Evolutionary conservation across 2,888 invertebrate genomes (phyloP).

Genomic region (Trichopoda pennipes): DNA sequence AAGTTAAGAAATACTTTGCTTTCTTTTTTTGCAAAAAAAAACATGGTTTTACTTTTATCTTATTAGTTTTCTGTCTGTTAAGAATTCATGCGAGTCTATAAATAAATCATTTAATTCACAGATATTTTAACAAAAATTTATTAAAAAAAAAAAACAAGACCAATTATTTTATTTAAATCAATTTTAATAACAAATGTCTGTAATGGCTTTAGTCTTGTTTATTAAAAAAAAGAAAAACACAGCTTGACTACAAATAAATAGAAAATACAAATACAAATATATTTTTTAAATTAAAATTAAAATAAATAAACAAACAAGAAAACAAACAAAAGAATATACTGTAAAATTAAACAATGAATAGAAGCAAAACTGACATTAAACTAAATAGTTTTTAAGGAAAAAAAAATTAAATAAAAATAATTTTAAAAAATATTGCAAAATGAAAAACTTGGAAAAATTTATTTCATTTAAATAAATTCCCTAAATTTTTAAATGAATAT

Average conservation of each 20-base stretch:
- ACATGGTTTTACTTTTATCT: no score
- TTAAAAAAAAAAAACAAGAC: no score
- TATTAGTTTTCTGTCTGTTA: no score
- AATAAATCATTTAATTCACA: no score
- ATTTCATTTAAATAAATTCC: neutral
- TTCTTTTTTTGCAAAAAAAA: no score
- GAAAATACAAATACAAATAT: conserved; percentile 54
- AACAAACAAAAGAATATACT: conserved; percentile 15
- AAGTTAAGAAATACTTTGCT: no score
- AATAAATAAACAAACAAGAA: no score
- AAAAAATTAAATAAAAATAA: conserved; percentile 42
- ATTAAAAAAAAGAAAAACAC: neutral
- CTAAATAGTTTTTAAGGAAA: conserved; percentile 25
- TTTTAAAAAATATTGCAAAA: conserved; percentile 33
- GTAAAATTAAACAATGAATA: conserved; percentile 32
- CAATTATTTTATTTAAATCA: no score
- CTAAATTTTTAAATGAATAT: no score
- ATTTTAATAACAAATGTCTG: neutral
- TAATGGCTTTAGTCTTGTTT: conserved; percentile 14
- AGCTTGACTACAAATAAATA: conserved; percentile 10
- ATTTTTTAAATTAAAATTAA: conserved; percentile 65
- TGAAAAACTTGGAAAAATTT: neutral
- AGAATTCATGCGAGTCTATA: no score
- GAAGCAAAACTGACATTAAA: conserved; percentile 26
- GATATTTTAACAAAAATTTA: no score